Base-by-base conservation (phyloP, 1,140 invertebrate species). In the Lethrus apterus region DNA sequence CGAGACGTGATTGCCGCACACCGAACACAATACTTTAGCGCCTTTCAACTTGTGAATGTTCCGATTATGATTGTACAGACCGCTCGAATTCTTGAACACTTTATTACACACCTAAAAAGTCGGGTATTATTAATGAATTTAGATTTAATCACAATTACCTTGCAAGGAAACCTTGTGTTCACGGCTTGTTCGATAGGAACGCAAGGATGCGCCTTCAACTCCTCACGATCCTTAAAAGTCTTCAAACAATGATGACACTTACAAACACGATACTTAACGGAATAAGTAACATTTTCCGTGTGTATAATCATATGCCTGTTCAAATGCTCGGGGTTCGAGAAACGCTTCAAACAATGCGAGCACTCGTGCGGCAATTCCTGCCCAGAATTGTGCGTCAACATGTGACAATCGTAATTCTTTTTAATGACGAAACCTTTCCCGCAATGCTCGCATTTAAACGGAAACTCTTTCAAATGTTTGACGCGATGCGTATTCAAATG, bases 361-460 rank as follows among this genome's bases (percentile, higher is more conserved):
- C 54, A 56, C 32, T 53, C 43, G 30, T 51, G 46, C 2, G 51
- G 54, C 21, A 56, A 41, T 30, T 50, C 52, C 14, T 48, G 30
- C 10, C 51, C 46, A 14, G 43, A 46, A 18, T 48, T 42, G 46
- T 56, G 54, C 4, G 46, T 56, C 17, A 56, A 36, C 32, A 56
- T 44, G 32, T 56, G 54, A 26, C 48, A 56, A 8, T 56, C 51
- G 35, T 56, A 56, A 32, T 56, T 56, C 10, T 20, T 54, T 31
- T 56, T 53, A 7, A 56, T 51, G 4, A 56, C 54, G 32, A 56
- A 56, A 23, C 54, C 54, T 44, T 54, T 56, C 9, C 46, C 46
- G 14, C 54, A 56, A n/a, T 54, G 41, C 3, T 56, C 48, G 35
- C 54, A 56, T 30, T 51, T 53, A 32, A 43, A 56, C 1, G 54